Conservation (phyloP, 2,113 vertebrate genomes). For the Aphyosemion australe region DNA sequence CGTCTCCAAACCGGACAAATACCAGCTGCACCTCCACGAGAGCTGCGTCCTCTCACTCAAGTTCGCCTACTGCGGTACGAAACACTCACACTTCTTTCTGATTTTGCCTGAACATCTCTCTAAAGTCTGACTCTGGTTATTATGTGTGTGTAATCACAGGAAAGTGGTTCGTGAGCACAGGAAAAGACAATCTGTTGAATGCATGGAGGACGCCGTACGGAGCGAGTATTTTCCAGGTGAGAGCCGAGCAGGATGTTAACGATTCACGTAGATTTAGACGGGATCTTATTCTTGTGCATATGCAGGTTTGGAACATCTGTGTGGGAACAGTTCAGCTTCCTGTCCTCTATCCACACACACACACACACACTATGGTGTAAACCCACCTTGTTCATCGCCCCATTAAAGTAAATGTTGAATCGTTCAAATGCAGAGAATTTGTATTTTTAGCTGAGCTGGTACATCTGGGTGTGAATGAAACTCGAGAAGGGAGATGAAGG, state of each 20-base stretch:
- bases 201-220: constrained; percentile 84
- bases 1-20: constrained; percentile 74
- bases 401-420: constrained; percentile 23
- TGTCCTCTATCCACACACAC: neutral
- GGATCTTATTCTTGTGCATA: neutral
- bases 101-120: neutral
- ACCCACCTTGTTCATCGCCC: constrained; percentile 5
- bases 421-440: constrained; percentile 33
- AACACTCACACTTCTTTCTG: neutral
- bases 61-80: constrained; percentile 81
- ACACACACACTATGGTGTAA: constrained; percentile 20
- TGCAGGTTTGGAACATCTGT: constrained; percentile 4
- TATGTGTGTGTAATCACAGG: constrained; percentile 71
- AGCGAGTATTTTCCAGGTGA: constrained; percentile 86
- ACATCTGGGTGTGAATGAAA: constrained; percentile 41
- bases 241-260: constrained; percentile 18
- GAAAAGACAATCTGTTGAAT: constrained; percentile 85
- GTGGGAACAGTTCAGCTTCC: constrained; percentile 1
- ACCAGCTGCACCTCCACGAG: constrained; percentile 79
- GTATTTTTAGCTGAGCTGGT: constrained; percentile 48
- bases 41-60: constrained; percentile 80
- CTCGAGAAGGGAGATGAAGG: constrained; percentile 16
- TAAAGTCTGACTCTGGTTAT: neutral
- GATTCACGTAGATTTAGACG: neutral
- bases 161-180: constrained; percentile 90